Percentiles rank a stretch among this genome's conserved stretches.
These are phyloP conservation scores for Limanda limanda DNA, from an alignment of 2,113 vertebrate genomes.

Conservation along the genomic window DNA sequence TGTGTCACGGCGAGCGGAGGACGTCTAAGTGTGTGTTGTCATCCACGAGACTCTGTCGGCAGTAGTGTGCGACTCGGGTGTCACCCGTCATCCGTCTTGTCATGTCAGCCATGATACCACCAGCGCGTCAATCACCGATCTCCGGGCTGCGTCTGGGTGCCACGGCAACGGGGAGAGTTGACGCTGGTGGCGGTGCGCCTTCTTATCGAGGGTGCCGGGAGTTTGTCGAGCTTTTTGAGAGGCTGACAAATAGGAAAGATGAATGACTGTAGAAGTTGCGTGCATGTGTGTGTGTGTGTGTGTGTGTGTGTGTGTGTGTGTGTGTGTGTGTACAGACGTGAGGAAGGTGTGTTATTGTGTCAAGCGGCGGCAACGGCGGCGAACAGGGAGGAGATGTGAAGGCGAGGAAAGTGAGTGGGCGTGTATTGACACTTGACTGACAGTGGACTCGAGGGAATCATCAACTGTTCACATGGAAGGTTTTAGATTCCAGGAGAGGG, in stretches of 20 bases:
- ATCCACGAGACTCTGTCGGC: constrained; percentile 18
- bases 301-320: neutral
- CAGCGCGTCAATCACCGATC: constrained; percentile 55
- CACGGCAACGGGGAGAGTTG: constrained; percentile 37
- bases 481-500: constrained; percentile 19
- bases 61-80: constrained; percentile 43
- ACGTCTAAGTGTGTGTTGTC: constrained; percentile 25
- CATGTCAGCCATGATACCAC: constrained; percentile 60
- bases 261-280: constrained; percentile 4
- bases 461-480: constrained; percentile 32
- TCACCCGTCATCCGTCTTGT: constrained; percentile 67
- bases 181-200: constrained; percentile 31
- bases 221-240: constrained; percentile 34
- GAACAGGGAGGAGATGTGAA: constrained; percentile 14
- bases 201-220: constrained; percentile 21
- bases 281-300: neutral
- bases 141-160: constrained; percentile 29
- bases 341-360: constrained; percentile 9
- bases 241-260: neutral
- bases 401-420: constrained; percentile 13
- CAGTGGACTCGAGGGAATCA: constrained; percentile 21
- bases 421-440: constrained; percentile 50
- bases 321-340: neutral
- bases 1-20: constrained; percentile 4
- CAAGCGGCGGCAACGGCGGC: neutral